Evolutionary conservation across 2,113 vertebrate genomes (phyloP), one percentile per base, ranked within the genome.

Genomic region (Crocuta crocuta): DNA sequence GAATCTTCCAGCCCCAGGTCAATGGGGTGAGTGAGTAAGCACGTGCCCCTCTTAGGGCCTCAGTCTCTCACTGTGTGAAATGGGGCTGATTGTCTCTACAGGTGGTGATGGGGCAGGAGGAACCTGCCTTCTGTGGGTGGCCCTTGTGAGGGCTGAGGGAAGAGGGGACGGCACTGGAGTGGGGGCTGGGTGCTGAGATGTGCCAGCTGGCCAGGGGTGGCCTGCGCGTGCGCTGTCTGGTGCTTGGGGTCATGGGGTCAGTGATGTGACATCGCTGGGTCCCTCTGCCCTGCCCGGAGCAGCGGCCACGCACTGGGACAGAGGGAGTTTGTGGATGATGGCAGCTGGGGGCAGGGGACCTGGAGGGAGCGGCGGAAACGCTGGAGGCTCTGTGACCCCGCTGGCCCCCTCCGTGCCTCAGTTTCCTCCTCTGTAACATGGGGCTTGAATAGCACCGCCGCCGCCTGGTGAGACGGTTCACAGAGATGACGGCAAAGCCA

Each of bases 291-390:
- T 17, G 50, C 50, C 71, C 24, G n/a, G 21, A 33, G 24, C 24
- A 19, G 7, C 0, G 0, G 24, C 35, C 78, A 61, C 35, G 24
- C 2, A 19, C 50, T 0, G 33, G 50, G 35, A 68, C 7, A 15
- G 17, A 17, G 16, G 73, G 17, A 23, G 35, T 6, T 10, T 10
- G 26, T 50, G 50, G 26, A 21, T 19, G 48, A 35, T 4, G 3
- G 45, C 43, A 1, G 26, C 74, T 16, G 2, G 33, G 65, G 15
- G 28, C 17, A 1, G 0, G 15, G 5, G 53, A 8, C 35, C 19
- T 6, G 73, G 65, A 68, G n/a, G 4, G 39, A 12, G 35, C 43
- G 33, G 10, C 39, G 4, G 55, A 26, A n/a, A 6, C 2, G 73
- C 26, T 7, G 33, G 19, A 24, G n/a, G 68, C 33, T 1, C 3